Conservation (phyloP, 2,113 vertebrate genomes). For the Plestiodon gilberti region DNA sequence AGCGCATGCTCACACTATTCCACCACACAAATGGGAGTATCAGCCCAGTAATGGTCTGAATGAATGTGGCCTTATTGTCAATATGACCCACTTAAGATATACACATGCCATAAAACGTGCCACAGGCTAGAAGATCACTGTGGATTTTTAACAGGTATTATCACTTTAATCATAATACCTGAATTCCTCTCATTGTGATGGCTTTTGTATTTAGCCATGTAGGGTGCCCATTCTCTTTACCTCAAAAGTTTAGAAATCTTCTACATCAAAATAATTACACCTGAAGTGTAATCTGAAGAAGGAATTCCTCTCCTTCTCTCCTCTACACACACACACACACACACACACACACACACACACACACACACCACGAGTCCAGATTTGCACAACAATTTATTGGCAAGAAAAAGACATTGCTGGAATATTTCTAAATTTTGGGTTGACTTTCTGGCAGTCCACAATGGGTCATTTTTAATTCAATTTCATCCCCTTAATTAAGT, state of each 20-base stretch:
- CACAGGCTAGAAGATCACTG: not conserved
- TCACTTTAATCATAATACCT: too few species aligned
- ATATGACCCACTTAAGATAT: not conserved
- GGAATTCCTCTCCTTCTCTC: not conserved
- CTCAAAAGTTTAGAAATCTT: not conserved
- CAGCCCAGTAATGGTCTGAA: constrained; percentile 27
- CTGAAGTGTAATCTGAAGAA: too few species aligned
- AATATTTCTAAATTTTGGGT: constrained; percentile 22
- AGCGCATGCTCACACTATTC: constrained; percentile 33
- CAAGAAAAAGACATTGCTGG: not conserved
- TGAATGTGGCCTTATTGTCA: not conserved
- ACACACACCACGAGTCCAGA: too few species aligned
- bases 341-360: too few species aligned
- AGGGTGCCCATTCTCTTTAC: not conserved
- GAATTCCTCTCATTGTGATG: not conserved
- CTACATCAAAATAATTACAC: constrained; percentile 3
- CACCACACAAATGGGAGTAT: constrained; percentile 42
- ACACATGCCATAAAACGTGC: not conserved
- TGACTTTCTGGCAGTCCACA: constrained; percentile 47
- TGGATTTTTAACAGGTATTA: not conserved
- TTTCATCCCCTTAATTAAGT: constrained; percentile 64
- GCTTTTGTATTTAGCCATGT: not conserved
- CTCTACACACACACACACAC: too few species aligned
- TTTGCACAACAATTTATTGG: too few species aligned
- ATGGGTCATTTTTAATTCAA: constrained; percentile 46